Base-by-base conservation (phyloP, 2,888 invertebrate genomes). In the Leptinotarsa juncta region DNA sequence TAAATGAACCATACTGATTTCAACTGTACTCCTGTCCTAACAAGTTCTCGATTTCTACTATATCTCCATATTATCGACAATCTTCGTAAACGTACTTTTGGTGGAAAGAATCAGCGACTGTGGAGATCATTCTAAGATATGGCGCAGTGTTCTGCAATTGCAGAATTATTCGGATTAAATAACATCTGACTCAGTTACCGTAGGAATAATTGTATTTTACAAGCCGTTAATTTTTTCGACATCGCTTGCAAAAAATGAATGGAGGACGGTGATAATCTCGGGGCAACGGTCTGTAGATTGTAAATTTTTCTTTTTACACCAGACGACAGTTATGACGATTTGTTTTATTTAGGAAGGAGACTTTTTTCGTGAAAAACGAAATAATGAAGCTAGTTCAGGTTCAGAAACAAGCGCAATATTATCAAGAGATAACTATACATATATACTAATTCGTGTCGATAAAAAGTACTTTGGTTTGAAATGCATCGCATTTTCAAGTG, bases 81-180 rank as follows among this genome's bases (percentile, higher is more conserved):
- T 42, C 42, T 10, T 42, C 10, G 42, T 42, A 2, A 10, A 42
- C 2, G 15, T n/a, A 57, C 26, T 23, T 57, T 57, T 23, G 23
- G 57, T 57, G 57, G 57, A 57, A 57, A 23, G 20, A 57, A 14
- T 57, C 57, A 23, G 14, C 14, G 57, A 23, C 20, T 1, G 26
- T 57, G 26, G 4, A 20, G 57, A 57, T 20, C 23, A 14, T 18
- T 57, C 4, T 14, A 23, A 57, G 26, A 26, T 57, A 57, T 57
- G 23, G 15, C 57, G 57, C 18, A 26, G 15, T 23, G 20, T 23
- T 57, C 23, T 23, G 57, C 57, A 62, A 62, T 42, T 5, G 62
- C n/a, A n/a, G 42, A 62, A 62, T 62, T 62, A 62, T 62, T 7
- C 62, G 32, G 68, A 72, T 57, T 72, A 67, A 67, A 67, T 67